Conservation (phyloP, 2,797 vertebrate genomes). For the Hyperoplus immaculatus region DNA sequence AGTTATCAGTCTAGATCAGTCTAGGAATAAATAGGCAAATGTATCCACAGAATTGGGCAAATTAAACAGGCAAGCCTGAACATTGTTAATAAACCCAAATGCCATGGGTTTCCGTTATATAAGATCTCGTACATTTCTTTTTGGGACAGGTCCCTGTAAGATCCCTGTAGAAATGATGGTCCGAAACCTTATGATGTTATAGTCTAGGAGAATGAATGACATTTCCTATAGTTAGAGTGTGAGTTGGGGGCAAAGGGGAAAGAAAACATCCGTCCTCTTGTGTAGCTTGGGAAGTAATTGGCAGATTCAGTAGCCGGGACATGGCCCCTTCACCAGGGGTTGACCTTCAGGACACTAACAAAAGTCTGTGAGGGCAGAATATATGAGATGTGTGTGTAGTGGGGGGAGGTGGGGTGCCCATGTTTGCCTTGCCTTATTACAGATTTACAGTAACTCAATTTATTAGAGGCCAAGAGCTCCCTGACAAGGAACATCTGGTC, state of each 20-base stretch:
- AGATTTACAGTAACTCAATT: slow-evolving; percentile 86
- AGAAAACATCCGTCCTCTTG: slow-evolving; percentile 60
- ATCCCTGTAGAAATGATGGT: slow-evolving; percentile 30
- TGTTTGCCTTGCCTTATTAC: slow-evolving; percentile 82
- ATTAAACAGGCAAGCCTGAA: background rate
- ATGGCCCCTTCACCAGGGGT: slow-evolving; percentile 69
- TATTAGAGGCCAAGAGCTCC: slow-evolving; percentile 80
- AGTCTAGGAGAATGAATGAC: slow-evolving; percentile 46
- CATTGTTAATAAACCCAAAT: slow-evolving; percentile 4
- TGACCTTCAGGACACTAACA: slow-evolving; percentile 71
- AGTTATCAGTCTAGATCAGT: background rate
- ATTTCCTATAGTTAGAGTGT: slow-evolving; percentile 35
- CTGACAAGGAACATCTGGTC: slow-evolving; percentile 86
- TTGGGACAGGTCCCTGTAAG: slow-evolving; percentile 15
- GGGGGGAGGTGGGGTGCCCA: slow-evolving; percentile 40
- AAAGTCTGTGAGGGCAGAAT: slow-evolving; percentile 47
- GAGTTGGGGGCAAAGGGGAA: slow-evolving; percentile 44
- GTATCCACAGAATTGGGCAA: background rate
- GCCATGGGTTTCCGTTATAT: slow-evolving; percentile 1
- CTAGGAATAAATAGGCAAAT: background rate
- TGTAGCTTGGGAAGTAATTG: slow-evolving; percentile 73
- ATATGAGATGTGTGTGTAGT: slow-evolving; percentile 38
- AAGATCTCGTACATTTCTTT: slow-evolving; percentile 20
- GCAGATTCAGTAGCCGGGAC: slow-evolving; percentile 76
- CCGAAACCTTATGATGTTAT: slow-evolving; percentile 38